Base-by-base conservation (phyloP, 2,797 vertebrate genomes). In the Ispidina picta region DNA sequence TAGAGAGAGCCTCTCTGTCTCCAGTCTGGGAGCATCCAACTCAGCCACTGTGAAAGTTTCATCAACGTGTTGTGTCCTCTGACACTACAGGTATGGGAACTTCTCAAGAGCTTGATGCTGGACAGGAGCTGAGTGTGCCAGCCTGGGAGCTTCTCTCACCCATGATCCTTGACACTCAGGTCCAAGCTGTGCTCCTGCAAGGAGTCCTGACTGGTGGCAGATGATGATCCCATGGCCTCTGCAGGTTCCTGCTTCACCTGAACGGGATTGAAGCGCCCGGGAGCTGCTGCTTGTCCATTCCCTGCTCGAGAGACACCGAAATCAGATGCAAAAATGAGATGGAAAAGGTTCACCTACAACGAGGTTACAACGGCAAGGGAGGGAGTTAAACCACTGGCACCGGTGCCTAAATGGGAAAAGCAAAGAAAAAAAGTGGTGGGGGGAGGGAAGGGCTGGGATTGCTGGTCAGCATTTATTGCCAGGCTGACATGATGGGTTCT, bases 171-270 rank as follows among this genome's bases (percentile, higher is more conserved):
- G 97, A 98, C 98, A 71, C 99, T 99, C 96, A 99, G 98, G 98
- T 99, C 99, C 96, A 99, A 95, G 95, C 99, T 99, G 91, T 98
- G 98, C 92, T 99, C 99, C 95, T 99, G 99, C 39, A 98, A 88
- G 80, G 98, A 98, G 48, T 99, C 98, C 35, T 98, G 98, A 73
- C 97, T 92, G 74, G 91, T 93, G 5, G 97, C 94, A 10, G 97
- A 91, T 77, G 93, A 86, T 0, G 95, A 73, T 31, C 83, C 94
- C 23, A 96, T 83, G 64, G 72, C 88, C 44, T 99, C 99, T 4
- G 77, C 69, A 1, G 98, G 96, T 75, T 99, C 99, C 97, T 98
- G 98, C 97, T 99, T 99, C 96, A 98, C 98, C 86, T 98, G 98
- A 91, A 98, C 97, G 29, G 98, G 98, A 97, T 97, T 98, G 96